Conservation (phyloP, 2,113 vertebrate genomes). For the Chaetodon auriga region DNA sequence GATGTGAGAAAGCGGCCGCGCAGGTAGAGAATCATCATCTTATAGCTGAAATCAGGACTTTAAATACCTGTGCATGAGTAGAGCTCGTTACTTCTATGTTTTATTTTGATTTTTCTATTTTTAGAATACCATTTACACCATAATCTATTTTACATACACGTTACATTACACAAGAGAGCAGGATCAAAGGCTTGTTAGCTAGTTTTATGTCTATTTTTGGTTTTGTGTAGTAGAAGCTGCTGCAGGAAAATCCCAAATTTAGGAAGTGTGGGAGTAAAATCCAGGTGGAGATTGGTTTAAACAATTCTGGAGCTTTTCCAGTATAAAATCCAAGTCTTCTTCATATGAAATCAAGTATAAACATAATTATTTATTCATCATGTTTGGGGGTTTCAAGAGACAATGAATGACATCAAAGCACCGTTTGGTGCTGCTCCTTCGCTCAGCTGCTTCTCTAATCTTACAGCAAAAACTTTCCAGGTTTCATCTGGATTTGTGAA, state of each 20-base stretch:
- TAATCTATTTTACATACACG: background rate
- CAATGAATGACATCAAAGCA: background rate
- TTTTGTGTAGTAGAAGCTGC: no score
- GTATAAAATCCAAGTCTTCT: background rate
- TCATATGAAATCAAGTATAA: background rate
- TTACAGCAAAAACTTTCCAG: background rate
- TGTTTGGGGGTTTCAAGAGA: background rate
- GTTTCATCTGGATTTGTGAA: background rate
- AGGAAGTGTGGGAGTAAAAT: background rate
- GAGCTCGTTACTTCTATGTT: no score
- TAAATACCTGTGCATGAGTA: background rate
- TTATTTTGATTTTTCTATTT: no score
- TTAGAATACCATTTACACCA: no score
- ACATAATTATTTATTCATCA: background rate
- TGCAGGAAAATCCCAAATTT: background rate
- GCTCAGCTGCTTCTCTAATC: no score
- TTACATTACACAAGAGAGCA: background rate
- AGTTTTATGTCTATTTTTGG: background rate
- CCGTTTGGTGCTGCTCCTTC: conserved; percentile 12
- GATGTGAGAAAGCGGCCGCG: no score
- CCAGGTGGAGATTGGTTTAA: background rate
- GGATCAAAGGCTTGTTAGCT: background rate
- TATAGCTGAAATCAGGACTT: background rate
- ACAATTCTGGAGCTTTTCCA: no score
- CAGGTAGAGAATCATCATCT: background rate